phyloP scores from a whole-genome alignment of 2,797 vertebrate species.

The Sebastes diploproa region DNA sequence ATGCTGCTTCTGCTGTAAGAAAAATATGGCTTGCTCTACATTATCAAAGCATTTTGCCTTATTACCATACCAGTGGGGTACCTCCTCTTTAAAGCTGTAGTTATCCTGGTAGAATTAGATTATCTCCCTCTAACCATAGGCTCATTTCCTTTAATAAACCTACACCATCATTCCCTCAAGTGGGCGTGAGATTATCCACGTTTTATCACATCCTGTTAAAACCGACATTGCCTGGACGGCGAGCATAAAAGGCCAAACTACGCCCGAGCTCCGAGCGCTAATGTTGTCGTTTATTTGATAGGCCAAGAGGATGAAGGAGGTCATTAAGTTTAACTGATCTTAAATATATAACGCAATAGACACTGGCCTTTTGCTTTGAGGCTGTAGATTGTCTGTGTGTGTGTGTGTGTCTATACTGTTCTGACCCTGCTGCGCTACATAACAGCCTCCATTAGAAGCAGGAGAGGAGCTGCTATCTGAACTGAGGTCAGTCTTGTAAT shows the following conservation, averaged over 20 bases:
- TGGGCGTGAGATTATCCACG: slow-evolving; percentile 71
- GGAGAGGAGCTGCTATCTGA: slow-evolving; percentile 32
- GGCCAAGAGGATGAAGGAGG: slow-evolving; percentile 62
- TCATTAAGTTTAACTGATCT: slow-evolving; percentile 79
- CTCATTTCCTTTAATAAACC: slow-evolving; percentile 75
- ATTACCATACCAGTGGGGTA: slow-evolving; percentile 28
- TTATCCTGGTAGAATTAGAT: slow-evolving; percentile 53
- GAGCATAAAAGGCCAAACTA: slow-evolving; percentile 66
- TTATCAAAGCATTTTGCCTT: slow-evolving; percentile 23
- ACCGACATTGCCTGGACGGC: slow-evolving; percentile 51
- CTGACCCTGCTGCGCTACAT: slow-evolving; percentile 10
- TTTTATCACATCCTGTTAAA: slow-evolving; percentile 76
- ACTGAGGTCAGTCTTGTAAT: slow-evolving; percentile 67
- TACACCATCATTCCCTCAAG: slow-evolving; percentile 75
- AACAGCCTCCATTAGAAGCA: slow-evolving; percentile 46
- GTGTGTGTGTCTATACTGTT: slow-evolving; percentile 1
- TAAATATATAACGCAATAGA: slow-evolving; percentile 58
- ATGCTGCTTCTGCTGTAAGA: slow-evolving; percentile 12
- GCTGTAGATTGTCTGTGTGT: slow-evolving; percentile 20
- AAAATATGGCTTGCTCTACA: slow-evolving; percentile 7
- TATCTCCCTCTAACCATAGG: slow-evolving; percentile 39
- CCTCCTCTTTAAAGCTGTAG: slow-evolving; percentile 42
- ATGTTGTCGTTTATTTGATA: slow-evolving; percentile 72
- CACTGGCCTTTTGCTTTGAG: slow-evolving; percentile 53
- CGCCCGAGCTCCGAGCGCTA: slow-evolving; percentile 30